Percentiles rank a stretch among this genome's conserved stretches.
phyloP scores from a whole-genome alignment of 1,140 invertebrate species.

The Forficula auricularia region DNA sequence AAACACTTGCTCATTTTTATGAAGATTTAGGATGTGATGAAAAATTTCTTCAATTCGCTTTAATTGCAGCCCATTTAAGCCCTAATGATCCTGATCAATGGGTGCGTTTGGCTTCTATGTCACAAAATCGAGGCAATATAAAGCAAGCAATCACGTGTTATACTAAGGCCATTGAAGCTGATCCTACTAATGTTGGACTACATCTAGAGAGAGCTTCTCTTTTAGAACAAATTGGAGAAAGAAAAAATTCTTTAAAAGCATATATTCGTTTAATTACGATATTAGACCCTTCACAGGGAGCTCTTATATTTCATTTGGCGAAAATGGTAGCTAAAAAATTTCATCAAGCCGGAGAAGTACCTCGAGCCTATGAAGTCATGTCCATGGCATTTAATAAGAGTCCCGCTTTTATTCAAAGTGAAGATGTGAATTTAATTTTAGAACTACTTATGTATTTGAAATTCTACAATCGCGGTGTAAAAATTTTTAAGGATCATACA shows the following conservation, averaged over 20 bases:
- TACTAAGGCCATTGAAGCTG: slow-evolving; percentile 55
- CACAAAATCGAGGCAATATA: slow-evolving; percentile 49
- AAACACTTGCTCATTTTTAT: slow-evolving; percentile 78
- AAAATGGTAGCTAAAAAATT: slow-evolving; percentile 57
- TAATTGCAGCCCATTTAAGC: slow-evolving; percentile 73
- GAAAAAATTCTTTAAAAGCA: slow-evolving; percentile 46
- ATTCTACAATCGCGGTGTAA: slow-evolving; percentile 47
- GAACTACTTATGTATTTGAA: slow-evolving; percentile 61
- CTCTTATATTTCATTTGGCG: slow-evolving; percentile 52
- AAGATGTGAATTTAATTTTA: slow-evolving; percentile 69
- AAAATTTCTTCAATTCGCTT: slow-evolving; percentile 69
- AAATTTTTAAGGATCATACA: slow-evolving; percentile 44
- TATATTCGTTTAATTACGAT: slow-evolving; percentile 54
- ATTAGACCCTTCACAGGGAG: slow-evolving; percentile 40
- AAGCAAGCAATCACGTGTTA: slow-evolving; percentile 71
- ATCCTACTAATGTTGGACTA: slow-evolving; percentile 45
- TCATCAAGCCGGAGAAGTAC: slow-evolving; percentile 52
- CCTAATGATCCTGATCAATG: slow-evolving; percentile 67
- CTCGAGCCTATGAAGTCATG: slow-evolving; percentile 57
- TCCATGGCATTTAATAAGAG: slow-evolving; percentile 54
- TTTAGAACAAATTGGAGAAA: slow-evolving; percentile 49
- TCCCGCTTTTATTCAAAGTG: slow-evolving; percentile 39
- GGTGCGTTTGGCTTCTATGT: slow-evolving; percentile 63
- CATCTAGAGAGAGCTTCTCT: slow-evolving; percentile 55
- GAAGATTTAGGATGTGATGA: slow-evolving; percentile 59